phyloP scores from a whole-genome alignment of 2,797 vertebrate genomes.

The Columba guinea region DNA sequence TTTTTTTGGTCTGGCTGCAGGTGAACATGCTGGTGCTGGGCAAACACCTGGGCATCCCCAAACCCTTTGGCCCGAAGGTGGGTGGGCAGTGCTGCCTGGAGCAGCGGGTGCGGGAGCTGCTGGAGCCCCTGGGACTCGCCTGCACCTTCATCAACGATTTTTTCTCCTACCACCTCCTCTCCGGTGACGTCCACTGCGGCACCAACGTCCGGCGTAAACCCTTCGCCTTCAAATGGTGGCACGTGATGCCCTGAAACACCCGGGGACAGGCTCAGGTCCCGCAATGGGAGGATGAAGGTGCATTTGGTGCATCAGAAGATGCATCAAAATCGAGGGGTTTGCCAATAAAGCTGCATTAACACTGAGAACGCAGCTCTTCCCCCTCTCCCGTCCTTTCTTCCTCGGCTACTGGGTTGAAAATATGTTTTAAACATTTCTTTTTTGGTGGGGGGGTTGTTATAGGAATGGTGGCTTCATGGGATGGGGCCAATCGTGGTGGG shows the following conservation, averaged over 20 bases:
- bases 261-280: accelerated
- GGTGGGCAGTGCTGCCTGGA: constrained; percentile 73
- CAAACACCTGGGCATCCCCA: constrained; percentile 87
- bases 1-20: constrained; percentile 57
- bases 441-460: not conserved
- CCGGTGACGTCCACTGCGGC: constrained; percentile 88
- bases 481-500: not conserved
- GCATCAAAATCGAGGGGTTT: not conserved
- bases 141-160: constrained; percentile 89
- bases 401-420: accelerated
- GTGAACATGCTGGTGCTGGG: constrained; percentile 94
- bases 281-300: not conserved
- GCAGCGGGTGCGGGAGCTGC: constrained; percentile 73
- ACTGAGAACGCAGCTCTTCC: not conserved
- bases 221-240: constrained; percentile 89
- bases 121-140: constrained; percentile 83
- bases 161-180: constrained; percentile 77
- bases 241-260: constrained; percentile 77
- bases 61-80: constrained; percentile 88
- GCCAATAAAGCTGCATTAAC: constrained; percentile 18
- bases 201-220: constrained; percentile 85
- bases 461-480: not conserved
- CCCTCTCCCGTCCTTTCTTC: not conserved
- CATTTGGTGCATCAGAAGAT: not conserved
- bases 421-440: not conserved